Evolutionary conservation across 1,140 invertebrate species (phyloP).

Genomic region (Aphidius gifuensis): DNA sequence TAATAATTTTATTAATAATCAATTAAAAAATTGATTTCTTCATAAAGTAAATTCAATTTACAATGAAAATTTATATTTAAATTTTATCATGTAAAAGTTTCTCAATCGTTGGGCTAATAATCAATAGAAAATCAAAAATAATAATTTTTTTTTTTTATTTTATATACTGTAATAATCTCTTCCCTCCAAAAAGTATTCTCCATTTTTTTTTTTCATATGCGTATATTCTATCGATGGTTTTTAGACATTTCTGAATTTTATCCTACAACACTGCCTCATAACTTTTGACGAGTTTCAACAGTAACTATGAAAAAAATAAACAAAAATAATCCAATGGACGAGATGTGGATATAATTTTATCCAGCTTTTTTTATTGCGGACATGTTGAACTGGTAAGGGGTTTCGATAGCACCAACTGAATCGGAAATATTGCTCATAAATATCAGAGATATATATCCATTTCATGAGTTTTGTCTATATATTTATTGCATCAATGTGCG

Average conservation of each 20-base stretch:
- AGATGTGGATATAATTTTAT: conserved; percentile 55
- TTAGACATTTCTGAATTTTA: background rate
- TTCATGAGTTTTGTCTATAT: conserved; percentile 4
- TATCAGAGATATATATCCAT: conserved; percentile 48
- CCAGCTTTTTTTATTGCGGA: conserved; percentile 54
- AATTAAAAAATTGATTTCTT: too few species aligned
- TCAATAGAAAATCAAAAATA: too few species aligned
- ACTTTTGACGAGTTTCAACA: conserved; percentile 50
- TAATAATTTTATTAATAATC: too few species aligned
- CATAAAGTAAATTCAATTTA: too few species aligned
- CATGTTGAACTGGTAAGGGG: conserved; percentile 54
- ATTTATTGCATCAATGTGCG: background rate
- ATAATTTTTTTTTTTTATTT: too few species aligned
- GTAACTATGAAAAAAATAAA: conserved; percentile 30
- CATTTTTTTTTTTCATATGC: background rate
- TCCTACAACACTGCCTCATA: conserved; percentile 29
- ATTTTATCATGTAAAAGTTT: too few species aligned
- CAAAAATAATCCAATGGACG: conserved; percentile 31
- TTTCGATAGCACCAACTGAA: conserved; percentile 53
- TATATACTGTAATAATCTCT: background rate
- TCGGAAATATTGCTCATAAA: conserved; percentile 57
- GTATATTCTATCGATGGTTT: too few species aligned
- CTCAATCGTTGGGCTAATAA: too few species aligned
- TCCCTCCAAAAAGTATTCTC: background rate
- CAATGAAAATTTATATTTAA: too few species aligned